Evolutionary conservation across 2,113 vertebrate genomes (phyloP), one percentile per base, ranked within the genome.

Genomic region (Oreochromis tanganicae): DNA sequence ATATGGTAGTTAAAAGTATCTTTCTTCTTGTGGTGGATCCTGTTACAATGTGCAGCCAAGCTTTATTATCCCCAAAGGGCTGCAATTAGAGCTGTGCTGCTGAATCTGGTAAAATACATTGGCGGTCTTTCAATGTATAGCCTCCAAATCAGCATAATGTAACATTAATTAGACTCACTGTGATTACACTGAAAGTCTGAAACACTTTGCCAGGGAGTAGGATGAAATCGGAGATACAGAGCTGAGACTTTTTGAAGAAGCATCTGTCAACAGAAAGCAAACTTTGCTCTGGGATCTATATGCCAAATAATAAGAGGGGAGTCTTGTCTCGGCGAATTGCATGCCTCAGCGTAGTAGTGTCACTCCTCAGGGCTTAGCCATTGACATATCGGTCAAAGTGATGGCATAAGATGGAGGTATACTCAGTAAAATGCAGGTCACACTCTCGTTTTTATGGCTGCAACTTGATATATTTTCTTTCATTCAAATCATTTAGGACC

Each of bases 71-170:
- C 92, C 92, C 92, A 27, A 16, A 27, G 93, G 90, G 89, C 86
- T 52, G 79, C 88, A 93, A 92, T 93, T 95, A 93, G 88, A 91
- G 81, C 86, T 14, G 75, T 19, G 43, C 88, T 85, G 85, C 91
- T 86, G 92, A 90, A 94, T 93, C 73, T 80, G 85, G 89, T 90
- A 82, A 88, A 89, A 91, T 85, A 87, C 90, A 93, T 46, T 80
- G 90, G n/a, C n/a, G n/a, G n/a, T n/a, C n/a, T n/a, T n/a, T n/a
- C 89, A 91, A 87, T 89, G 83, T 85, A 83, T 43, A 84, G 85
- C 38, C 85, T 93, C 86, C 88, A 93, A 93, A 92, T 93, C 89
- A 93, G 87, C 86, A 73, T 92, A 89, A 92, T 87, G 90, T 81
- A 82, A 85, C 87, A 73, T 90, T 90, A 87, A 92, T 94, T 91